These are phyloP conservation scores for Carposina sasakii DNA, from an alignment of 1,140 invertebrate genomes.

Conservation along the genomic window DNA sequence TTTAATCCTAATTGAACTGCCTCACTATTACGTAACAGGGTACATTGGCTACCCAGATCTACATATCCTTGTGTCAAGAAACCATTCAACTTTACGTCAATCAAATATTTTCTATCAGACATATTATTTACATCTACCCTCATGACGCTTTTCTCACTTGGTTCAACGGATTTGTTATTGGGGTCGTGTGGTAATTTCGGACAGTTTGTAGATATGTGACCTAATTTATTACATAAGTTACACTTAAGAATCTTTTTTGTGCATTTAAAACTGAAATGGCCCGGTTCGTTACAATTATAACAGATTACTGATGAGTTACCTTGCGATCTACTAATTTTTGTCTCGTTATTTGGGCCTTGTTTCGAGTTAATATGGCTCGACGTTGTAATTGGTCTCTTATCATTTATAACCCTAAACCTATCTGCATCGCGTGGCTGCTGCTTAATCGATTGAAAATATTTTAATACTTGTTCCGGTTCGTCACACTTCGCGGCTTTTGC, in stretches of 20 bases:
- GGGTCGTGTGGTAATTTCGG: background rate
- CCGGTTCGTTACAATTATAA: conserved; percentile 4
- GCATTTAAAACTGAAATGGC: background rate
- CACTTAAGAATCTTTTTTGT: background rate
- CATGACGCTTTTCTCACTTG: background rate
- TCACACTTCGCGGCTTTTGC: conserved; percentile 8
- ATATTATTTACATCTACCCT: background rate
- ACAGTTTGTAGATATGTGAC: background rate
- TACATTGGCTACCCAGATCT: conserved; percentile 5
- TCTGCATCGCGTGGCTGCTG: background rate
- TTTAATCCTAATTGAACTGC: background rate
- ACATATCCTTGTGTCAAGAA: background rate
- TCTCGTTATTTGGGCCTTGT: background rate
- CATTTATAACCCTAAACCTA: background rate
- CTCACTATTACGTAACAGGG: background rate
- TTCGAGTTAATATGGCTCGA: background rate
- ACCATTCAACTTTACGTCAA: background rate
- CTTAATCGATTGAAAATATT: conserved; percentile 9
- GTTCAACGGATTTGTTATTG: background rate
- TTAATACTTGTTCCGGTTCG: conserved; percentile 6
- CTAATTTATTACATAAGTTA: background rate
- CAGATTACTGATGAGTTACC: background rate
- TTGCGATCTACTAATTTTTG: background rate
- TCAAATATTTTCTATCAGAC: background rate
- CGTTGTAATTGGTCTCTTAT: background rate